These are phyloP conservation scores for Columba janthina DNA, from an alignment of 2,113 vertebrate genomes.

Conservation along the genomic window DNA sequence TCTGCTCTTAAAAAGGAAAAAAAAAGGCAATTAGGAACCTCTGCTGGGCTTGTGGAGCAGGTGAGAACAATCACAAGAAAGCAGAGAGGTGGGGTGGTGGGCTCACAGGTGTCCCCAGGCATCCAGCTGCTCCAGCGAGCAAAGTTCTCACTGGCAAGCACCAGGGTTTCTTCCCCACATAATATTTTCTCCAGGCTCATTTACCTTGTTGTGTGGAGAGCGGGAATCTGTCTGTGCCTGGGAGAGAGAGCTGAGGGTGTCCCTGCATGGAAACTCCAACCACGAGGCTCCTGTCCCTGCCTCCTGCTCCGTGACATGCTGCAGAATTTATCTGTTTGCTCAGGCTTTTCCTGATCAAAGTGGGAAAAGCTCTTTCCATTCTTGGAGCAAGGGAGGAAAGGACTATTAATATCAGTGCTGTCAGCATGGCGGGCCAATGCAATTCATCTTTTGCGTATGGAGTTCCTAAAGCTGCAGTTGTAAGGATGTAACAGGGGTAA, in stretches of 20 bases:
- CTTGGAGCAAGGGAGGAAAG: background rate
- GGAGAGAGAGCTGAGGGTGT: background rate
- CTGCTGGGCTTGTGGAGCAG: background rate
- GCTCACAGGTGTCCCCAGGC: background rate
- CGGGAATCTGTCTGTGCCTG: background rate
- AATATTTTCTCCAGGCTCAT: background rate
- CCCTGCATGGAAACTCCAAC: background rate
- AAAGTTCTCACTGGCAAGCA: background rate
- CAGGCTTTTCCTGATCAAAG: background rate
- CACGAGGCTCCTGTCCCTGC: background rate
- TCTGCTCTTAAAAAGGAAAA: background rate
- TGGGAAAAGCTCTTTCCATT: background rate
- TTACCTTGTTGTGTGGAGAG: background rate
- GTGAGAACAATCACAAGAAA: background rate
- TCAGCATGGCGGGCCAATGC: accelerated
- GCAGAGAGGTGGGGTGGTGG: background rate
- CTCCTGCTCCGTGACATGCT: background rate
- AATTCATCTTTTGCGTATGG: background rate
- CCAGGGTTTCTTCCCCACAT: background rate
- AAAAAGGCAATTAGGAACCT: background rate
- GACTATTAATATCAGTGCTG: background rate
- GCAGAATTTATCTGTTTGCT: background rate
- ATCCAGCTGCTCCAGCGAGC: background rate
- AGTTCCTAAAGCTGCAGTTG: background rate
- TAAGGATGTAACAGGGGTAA: background rate